These are phyloP conservation scores for Synaphobranchus kaupii DNA, from an alignment of 2,797 vertebrate species.

Conservation along the genomic window DNA sequence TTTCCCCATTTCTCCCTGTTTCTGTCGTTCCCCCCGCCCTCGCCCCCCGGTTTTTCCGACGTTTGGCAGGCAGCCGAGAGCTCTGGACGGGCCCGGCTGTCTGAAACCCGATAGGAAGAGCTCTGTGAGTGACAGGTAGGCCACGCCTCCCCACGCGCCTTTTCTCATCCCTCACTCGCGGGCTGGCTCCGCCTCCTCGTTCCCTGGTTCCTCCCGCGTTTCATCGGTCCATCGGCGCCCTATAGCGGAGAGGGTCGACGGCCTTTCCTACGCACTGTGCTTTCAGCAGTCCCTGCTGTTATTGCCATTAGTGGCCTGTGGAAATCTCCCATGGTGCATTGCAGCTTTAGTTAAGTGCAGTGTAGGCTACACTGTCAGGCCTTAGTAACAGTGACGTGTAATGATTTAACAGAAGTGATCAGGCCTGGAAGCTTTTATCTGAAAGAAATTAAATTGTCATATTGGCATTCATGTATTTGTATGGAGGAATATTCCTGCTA, in stretches of 20 bases:
- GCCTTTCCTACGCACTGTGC: background rate
- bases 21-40: conserved; percentile 54
- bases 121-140: conserved; percentile 91
- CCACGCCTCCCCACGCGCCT: conserved; percentile 47
- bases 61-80: conserved; percentile 85
- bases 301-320: background rate
- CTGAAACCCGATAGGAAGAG: conserved; percentile 85
- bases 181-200: conserved; percentile 67
- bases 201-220: conserved; percentile 47
- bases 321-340: background rate
- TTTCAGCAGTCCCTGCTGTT: background rate
- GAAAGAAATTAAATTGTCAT: background rate
- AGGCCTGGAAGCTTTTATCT: background rate
- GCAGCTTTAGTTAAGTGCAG: background rate
- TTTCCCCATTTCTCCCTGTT: background rate
- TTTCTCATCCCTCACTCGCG: conserved; percentile 63
- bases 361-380: background rate
- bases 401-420: background rate
- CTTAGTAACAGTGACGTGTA: background rate
- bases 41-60: conserved; percentile 8
- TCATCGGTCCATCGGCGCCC: background rate
- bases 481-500: background rate
- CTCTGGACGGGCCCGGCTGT: conserved; percentile 87
- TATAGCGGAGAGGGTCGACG: background rate
- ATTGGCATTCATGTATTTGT: too few relatives aligned